Conservation (phyloP, 2,888 invertebrate genomes). For the Xestoiulus laeticollis region DNA sequence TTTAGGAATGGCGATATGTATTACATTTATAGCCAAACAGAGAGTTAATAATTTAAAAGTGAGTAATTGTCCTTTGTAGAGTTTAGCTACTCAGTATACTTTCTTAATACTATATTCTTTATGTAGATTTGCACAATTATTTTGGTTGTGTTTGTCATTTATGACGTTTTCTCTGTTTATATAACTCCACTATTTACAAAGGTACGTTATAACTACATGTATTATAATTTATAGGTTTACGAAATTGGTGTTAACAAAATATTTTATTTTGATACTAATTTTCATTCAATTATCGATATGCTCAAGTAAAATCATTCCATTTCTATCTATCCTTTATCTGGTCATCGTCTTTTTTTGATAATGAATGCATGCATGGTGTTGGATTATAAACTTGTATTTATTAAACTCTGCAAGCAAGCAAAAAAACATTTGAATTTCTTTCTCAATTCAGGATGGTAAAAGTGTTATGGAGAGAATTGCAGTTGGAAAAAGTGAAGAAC, state of each 20-base stretch:
- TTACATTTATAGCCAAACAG: constrained; percentile 67
- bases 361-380: background rate
- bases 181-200: constrained; percentile 68
- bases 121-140: constrained; percentile 66
- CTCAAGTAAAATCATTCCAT: background rate
- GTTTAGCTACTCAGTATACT: background rate
- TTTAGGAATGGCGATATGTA: constrained; percentile 64
- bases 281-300: no score
- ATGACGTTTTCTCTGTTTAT: constrained; percentile 72
- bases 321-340: background rate
- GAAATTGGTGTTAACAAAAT: no score
- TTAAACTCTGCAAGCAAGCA: background rate
- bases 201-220: no score
- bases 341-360: background rate
- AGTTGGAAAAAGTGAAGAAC: constrained; percentile 63
- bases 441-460: constrained; percentile 65
- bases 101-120: constrained; percentile 38
- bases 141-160: constrained; percentile 67
- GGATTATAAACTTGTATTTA: background rate
- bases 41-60: constrained; percentile 67
- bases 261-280: no score
- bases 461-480: constrained; percentile 71
- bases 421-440: background rate
- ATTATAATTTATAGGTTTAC: no score
- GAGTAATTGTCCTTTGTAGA: constrained; percentile 51